These are phyloP conservation scores for Trachelipus rathkii DNA, from an alignment of 1,140 invertebrate genomes.

Conservation along the genomic window DNA sequence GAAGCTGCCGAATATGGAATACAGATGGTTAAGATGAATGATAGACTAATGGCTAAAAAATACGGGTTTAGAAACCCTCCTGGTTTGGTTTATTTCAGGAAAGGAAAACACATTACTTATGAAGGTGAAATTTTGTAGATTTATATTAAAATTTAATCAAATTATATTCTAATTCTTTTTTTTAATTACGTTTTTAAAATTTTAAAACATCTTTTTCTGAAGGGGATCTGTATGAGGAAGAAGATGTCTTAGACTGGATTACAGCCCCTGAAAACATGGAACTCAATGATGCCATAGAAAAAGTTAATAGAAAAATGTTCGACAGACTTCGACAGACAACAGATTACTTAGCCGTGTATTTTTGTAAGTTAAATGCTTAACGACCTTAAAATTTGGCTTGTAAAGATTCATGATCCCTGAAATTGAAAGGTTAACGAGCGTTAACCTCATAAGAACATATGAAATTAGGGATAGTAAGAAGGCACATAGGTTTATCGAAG, in stretches of 20 bases:
- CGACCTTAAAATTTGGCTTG: too few relatives aligned
- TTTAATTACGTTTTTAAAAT: too few relatives aligned
- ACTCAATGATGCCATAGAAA: constrained; percentile 67
- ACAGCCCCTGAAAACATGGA: constrained; percentile 93
- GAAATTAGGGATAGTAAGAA: too few relatives aligned
- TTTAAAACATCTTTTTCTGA: too few relatives aligned
- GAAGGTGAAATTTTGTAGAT: constrained; percentile 59
- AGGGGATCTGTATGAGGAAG: constrained; percentile 67
- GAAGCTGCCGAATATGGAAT: constrained; percentile 88
- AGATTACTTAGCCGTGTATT: constrained; percentile 68
- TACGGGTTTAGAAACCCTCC: constrained; percentile 84
- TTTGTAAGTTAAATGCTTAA: constrained; percentile 67
- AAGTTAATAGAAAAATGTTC: constrained; percentile 53
- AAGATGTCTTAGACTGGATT: constrained; percentile 88
- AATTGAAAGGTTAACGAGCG: too few relatives aligned
- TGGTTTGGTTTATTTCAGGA: constrained; percentile 84
- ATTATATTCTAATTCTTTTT: too few relatives aligned
- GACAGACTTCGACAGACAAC: constrained; percentile 48
- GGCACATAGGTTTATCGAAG: too few relatives aligned
- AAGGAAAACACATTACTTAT: constrained; percentile 84
- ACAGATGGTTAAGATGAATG: constrained; percentile 82
- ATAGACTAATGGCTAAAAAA: constrained; percentile 89
- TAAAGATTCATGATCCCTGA: too few relatives aligned
- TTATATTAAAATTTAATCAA: too few relatives aligned
- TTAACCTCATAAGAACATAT: too few relatives aligned